These are phyloP conservation scores for Eulemur coronatus DNA, from an alignment of 2,797 vertebrate species.

Conservation along the genomic window DNA sequence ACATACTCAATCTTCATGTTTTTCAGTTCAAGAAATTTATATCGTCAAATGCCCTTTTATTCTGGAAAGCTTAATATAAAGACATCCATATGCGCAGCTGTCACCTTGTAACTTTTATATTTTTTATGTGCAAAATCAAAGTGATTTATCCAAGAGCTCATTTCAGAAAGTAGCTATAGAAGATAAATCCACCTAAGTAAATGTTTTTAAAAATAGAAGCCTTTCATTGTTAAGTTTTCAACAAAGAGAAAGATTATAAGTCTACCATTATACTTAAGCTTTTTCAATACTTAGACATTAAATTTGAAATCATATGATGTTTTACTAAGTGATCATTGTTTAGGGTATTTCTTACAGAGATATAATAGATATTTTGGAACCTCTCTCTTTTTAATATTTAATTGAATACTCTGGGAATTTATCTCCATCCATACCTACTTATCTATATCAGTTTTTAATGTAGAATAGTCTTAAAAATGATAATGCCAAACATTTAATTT, in stretches of 20 bases:
- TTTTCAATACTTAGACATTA: background rate
- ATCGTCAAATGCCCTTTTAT: background rate
- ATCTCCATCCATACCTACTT: background rate
- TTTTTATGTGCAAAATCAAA: background rate
- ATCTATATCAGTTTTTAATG: background rate
- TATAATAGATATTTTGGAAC: background rate
- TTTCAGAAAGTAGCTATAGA: background rate
- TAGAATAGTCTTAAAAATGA: background rate
- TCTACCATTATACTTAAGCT: background rate
- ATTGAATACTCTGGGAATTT: background rate
- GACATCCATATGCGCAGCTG: background rate
- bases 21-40: background rate
- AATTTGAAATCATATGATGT: background rate
- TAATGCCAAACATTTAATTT: background rate
- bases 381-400: background rate
- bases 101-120: background rate
- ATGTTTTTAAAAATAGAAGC: background rate
- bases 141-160: background rate
- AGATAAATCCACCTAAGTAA: background rate
- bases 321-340: background rate
- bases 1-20: background rate
- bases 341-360: background rate
- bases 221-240: background rate
- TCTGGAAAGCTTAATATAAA: conserved; percentile 1
- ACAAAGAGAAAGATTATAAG: background rate